phyloP scores from a whole-genome alignment of 1,140 invertebrate genomes.

The Orius insidiosus region DNA sequence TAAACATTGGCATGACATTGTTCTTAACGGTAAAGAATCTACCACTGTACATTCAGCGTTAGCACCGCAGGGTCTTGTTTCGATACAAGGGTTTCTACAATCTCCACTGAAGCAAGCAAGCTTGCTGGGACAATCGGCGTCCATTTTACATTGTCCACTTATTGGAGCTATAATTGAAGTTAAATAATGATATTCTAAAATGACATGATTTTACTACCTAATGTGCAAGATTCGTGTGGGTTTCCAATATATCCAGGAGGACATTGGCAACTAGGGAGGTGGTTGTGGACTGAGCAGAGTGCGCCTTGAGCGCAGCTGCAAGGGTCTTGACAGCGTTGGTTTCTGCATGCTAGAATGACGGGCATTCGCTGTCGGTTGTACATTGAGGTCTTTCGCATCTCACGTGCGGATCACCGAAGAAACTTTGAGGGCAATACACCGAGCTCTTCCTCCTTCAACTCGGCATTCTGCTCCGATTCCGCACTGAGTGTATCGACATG shows the following conservation, averaged over 20 bases:
- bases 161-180: conserved; percentile 29
- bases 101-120: conserved; percentile 61
- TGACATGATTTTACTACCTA: conserved; percentile 33
- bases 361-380: conserved; percentile 48
- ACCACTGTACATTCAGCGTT: conserved; percentile 66
- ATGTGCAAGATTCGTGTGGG: conserved; percentile 44
- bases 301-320: conserved; percentile 54
- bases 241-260: conserved; percentile 66
- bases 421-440: conserved; percentile 63
- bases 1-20: conserved; percentile 71
- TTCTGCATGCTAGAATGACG: conserved; percentile 50
- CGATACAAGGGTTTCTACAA: conserved; percentile 66
- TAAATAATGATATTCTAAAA: not conserved
- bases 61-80: conserved; percentile 59
- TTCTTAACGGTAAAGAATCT: conserved; percentile 66
- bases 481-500: conserved; percentile 61
- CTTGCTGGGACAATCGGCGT: conserved; percentile 68
- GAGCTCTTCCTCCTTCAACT: conserved; percentile 49
- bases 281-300: conserved; percentile 57
- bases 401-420: conserved; percentile 55
- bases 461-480: conserved; percentile 64
- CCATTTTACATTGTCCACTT: conserved; percentile 48
- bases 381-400: conserved; percentile 64
- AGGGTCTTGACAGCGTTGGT: conserved; percentile 58
- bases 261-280: conserved; percentile 60